Percentiles rank a stretch among this genome's conserved stretches.
Evolutionary conservation across 2,113 vertebrate species (phyloP).

Genomic region (Aptenodytes patagonicus): DNA sequence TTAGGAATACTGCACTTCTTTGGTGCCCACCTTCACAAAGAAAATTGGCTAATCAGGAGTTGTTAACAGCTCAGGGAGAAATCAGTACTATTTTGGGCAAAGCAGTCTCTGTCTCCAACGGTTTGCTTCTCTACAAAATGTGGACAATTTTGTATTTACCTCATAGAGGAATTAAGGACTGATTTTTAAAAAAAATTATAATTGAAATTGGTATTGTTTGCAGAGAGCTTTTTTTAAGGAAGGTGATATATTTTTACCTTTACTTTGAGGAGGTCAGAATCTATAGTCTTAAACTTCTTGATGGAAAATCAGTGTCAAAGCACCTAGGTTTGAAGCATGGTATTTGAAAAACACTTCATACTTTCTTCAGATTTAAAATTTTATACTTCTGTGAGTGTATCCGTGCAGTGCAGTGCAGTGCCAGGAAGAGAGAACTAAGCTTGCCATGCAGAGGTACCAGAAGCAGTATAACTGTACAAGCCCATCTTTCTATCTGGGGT

Average conservation of each 20-base stretch:
- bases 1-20: not conserved
- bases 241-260: not conserved
- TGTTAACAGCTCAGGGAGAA: constrained; percentile 5
- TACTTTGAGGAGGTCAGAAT: not conserved
- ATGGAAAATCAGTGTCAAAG: not conserved
- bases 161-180: not conserved
- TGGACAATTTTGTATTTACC: not conserved
- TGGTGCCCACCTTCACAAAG: not conserved
- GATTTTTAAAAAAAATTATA: not conserved
- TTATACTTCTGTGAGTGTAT: not conserved
- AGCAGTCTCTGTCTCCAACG: not conserved
- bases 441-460: not conserved
- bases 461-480: not conserved
- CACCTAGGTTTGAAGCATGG: not conserved
- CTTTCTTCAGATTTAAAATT: not conserved
- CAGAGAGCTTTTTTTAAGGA: not conserved
- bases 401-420: not conserved
- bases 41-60: constrained; percentile 8
- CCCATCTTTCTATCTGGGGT: not conserved
- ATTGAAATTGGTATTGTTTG: not conserved
- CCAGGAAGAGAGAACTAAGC: not conserved
- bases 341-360: not conserved
- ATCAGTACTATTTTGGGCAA: not conserved
- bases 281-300: not conserved
- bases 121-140: not conserved